Percentiles rank a stretch among this genome's conserved stretches.
Conservation (phyloP, 2,113 vertebrate genomes). For the Phaetusa simplex region DNA sequence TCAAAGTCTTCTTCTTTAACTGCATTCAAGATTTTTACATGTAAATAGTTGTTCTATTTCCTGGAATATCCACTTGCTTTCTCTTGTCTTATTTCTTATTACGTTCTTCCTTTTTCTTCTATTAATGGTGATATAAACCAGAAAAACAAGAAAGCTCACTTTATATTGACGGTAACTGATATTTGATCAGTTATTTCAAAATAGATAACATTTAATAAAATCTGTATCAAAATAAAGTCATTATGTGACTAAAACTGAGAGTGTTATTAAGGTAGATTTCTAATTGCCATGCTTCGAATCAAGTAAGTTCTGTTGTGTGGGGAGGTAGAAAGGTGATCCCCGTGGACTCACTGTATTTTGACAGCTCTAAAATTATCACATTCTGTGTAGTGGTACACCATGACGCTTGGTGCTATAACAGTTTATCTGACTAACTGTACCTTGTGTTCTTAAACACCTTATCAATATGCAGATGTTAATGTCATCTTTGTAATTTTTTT, state of each 20-base stretch:
- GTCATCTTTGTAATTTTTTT: not conserved
- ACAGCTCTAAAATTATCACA: rapidly evolving
- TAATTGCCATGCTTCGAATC: not conserved
- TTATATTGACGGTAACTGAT: not conserved
- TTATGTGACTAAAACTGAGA: not conserved
- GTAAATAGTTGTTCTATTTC: not conserved
- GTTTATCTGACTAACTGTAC: not conserved
- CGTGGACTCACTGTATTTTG: not conserved
- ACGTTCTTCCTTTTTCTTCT: not conserved
- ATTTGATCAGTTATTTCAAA: not conserved
- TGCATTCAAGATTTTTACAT: not conserved
- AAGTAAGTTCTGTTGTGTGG: not conserved
- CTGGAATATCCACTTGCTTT: not conserved
- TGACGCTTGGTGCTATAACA: not conserved
- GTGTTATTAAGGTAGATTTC: not conserved
- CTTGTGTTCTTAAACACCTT: not conserved
- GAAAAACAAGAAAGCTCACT: not conserved
- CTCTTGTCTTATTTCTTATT: not conserved
- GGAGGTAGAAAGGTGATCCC: not conserved
- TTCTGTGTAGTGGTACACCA: not conserved
- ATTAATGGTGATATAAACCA: not conserved
- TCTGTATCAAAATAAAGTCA: not conserved
- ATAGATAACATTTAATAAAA: not conserved
- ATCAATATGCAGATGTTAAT: not conserved
- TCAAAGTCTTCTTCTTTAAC: not conserved